Evolutionary conservation across 2,797 vertebrate species (phyloP).

Genomic region (Anolis apletophallus): DNA sequence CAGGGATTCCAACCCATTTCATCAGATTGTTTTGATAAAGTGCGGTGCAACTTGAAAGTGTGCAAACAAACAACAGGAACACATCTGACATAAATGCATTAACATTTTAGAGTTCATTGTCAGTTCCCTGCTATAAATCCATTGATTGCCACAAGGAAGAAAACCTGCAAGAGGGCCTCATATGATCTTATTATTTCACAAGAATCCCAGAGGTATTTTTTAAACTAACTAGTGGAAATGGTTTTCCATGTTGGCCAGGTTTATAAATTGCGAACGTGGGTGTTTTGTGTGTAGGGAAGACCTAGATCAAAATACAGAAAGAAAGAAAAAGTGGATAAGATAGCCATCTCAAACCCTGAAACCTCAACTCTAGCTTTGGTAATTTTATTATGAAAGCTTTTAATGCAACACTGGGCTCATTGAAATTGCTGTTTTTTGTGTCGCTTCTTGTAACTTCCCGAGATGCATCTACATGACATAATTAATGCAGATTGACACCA

Average conservation of each 20-base stretch:
- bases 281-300: too few species aligned
- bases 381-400: too few species aligned
- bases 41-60: background rate
- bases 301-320: background rate
- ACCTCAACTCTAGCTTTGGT: too few species aligned
- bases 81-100: background rate
- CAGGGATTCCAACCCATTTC: too few species aligned
- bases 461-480: too few species aligned
- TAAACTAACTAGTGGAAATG: background rate
- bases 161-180: background rate
- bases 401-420: too few species aligned
- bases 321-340: background rate
- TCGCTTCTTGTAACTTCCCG: too few species aligned
- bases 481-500: too few species aligned
- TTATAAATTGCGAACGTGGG: background rate
- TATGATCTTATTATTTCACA: background rate
- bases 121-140: background rate
- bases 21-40: background rate
- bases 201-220: background rate
- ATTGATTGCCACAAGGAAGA: background rate
- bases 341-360: too few species aligned
- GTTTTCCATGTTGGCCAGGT: background rate
- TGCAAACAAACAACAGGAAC: slow-evolving; percentile 5
- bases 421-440: too few species aligned
- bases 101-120: background rate